phyloP scores from a whole-genome alignment of 2,113 vertebrate genomes.

The Ibidorhyncha struthersii region DNA sequence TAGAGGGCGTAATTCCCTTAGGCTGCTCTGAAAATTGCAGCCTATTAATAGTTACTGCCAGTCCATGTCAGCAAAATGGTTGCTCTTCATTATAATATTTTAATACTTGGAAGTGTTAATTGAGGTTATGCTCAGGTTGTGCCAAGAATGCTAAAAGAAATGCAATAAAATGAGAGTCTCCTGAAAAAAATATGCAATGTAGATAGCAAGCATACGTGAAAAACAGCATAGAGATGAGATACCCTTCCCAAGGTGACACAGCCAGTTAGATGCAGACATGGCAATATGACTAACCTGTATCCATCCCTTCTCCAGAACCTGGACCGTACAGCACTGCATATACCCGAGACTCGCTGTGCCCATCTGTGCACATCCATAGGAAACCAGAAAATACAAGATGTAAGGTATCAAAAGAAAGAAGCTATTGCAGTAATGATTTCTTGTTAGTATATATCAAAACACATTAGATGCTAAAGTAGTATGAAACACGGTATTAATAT shows the following conservation, averaged over 20 bases:
- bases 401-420: not conserved
- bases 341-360: accelerated
- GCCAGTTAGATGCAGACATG: not conserved
- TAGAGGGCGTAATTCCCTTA: not conserved
- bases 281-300: accelerated
- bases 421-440: not conserved
- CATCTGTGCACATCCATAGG: accelerated
- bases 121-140: constrained; percentile 38
- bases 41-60: constrained; percentile 35
- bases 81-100: not conserved
- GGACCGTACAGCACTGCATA: accelerated
- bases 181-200: not conserved
- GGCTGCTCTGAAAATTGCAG: constrained; percentile 29
- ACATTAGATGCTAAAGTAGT: not conserved
- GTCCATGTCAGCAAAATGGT: constrained; percentile 4
- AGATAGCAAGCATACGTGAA: not conserved
- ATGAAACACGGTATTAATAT: not conserved
- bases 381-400: accelerated
- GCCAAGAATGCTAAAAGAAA: not conserved
- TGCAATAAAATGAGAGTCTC: not conserved
- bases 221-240: not conserved
- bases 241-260: not conserved
- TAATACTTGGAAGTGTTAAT: constrained; percentile 32
- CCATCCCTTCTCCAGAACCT: not conserved
- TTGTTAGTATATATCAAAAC: not conserved